Percentiles rank a stretch among this genome's conserved stretches.
Conservation (phyloP, 92 coral and sea anemone species). For the Porites cylindrica region DNA sequence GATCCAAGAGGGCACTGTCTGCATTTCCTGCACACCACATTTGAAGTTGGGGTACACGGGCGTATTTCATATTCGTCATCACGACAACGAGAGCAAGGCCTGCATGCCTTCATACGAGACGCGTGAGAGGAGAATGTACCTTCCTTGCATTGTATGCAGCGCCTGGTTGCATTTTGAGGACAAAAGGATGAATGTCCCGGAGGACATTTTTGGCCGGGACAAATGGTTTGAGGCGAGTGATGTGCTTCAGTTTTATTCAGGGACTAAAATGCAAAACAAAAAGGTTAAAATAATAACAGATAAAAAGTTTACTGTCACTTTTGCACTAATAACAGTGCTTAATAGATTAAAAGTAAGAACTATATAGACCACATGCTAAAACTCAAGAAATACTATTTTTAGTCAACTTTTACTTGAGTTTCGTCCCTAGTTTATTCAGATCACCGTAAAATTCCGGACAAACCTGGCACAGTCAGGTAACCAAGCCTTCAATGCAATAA, state of each 20-base stretch:
- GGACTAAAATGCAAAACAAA: background rate
- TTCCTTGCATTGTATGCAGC: slow-evolving; percentile 14
- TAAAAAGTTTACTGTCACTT: background rate
- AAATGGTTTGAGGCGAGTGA: background rate
- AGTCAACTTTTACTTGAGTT: no score
- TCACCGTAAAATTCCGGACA: no score
- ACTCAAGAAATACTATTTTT: no score
- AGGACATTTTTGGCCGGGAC: slow-evolving; percentile 12
- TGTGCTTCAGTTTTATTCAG: background rate
- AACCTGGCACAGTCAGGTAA: no score
- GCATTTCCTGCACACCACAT: slow-evolving; percentile 36
- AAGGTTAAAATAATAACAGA: background rate
- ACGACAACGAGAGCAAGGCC: slow-evolving; percentile 30
- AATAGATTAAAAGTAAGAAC: no score
- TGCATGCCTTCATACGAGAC: slow-evolving; percentile 17
- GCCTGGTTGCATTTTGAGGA: background rate
- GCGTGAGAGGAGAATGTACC: background rate
- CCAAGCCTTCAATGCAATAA: no score
- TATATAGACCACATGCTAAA: no score
- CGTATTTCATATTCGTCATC: slow-evolving; percentile 18
- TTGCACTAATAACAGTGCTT: no score
- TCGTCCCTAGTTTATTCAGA: no score
- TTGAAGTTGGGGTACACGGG: slow-evolving; percentile 2
- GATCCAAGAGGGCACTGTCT: slow-evolving; percentile 17
- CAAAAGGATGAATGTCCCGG: slow-evolving; percentile 7